These are phyloP conservation scores for Aplidium turbinatum DNA, from an alignment of 23 tunicate species.

Conservation along the genomic window DNA sequence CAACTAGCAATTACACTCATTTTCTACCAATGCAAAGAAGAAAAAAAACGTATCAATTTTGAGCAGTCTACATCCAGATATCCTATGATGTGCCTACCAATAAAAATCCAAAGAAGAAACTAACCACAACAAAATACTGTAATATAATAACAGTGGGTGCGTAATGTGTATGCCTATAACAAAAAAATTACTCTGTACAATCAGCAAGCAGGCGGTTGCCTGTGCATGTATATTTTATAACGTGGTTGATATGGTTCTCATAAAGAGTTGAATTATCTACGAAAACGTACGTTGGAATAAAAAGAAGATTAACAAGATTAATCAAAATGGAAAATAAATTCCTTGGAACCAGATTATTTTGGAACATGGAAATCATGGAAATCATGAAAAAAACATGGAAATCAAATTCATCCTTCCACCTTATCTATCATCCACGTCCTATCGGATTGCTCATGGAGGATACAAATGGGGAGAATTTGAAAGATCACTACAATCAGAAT, in stretches of 20 bases:
- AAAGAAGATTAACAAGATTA: no score
- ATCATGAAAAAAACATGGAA: no score
- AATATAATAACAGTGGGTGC: neutral
- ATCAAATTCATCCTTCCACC: no score
- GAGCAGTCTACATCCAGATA: slow-evolving; percentile 32
- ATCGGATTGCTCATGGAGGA: no score
- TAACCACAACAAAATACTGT: slow-evolving; percentile 11
- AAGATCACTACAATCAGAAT: no score
- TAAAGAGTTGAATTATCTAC: slow-evolving; percentile 21
- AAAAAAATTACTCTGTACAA: slow-evolving; percentile 15
- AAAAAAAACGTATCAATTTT: slow-evolving; percentile 23
- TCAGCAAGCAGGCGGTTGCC: slow-evolving; percentile 37
- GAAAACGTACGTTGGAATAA: no score
- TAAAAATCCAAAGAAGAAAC: slow-evolving; percentile 15
- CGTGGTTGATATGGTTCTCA: slow-evolving; percentile 13
- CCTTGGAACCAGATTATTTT: no score
- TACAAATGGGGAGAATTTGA: no score
- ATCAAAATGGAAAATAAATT: no score
- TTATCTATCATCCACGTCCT: no score
- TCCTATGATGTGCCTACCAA: neutral
- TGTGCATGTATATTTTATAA: slow-evolving; percentile 34
- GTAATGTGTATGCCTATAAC: neutral
- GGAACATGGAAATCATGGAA: no score
- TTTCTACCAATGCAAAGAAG: slow-evolving; percentile 20
- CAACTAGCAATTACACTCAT: slow-evolving; percentile 31